These are phyloP conservation scores for Cephus spinipes DNA, from an alignment of 2,888 invertebrate species.

Conservation along the genomic window DNA sequence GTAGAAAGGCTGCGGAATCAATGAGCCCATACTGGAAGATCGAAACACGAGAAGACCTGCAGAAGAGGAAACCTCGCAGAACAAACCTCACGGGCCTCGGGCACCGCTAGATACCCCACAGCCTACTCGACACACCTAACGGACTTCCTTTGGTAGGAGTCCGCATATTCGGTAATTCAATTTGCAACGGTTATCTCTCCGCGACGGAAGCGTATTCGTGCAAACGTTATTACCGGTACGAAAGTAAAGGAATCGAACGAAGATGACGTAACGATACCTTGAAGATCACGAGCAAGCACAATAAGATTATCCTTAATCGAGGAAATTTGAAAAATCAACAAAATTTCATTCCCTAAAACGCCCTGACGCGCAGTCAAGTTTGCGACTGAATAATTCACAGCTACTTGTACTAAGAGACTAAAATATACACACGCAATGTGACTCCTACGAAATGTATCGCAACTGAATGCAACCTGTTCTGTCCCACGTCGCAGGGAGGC, in stretches of 20 bases:
- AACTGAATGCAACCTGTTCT: not conserved
- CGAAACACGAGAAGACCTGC: slow-evolving; percentile 36
- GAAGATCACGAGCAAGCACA: not conserved
- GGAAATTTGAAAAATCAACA: not conserved
- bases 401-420: too few relatives aligned
- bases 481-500: too few relatives aligned
- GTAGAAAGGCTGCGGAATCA: not conserved
- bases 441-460: not conserved
- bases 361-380: too few relatives aligned
- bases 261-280: not conserved
- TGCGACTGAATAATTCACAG: too few relatives aligned
- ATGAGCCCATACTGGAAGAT: slow-evolving; percentile 46
- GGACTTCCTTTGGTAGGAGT: slow-evolving; percentile 62
- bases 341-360: not conserved
- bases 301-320: not conserved
- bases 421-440: not conserved
- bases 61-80: slow-evolving; percentile 64
- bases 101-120: slow-evolving; percentile 50
- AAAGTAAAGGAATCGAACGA: not conserved
- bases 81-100: slow-evolving; percentile 54
- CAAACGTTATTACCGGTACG: too few relatives aligned
- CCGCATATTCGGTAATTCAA: slow-evolving; percentile 49
- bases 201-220: slow-evolving; percentile 26
- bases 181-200: slow-evolving; percentile 37
- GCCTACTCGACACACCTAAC: slow-evolving; percentile 57